Evolutionary conservation across 2,113 vertebrate genomes (phyloP).

Genomic region (Neopipo cinnamomea): DNA sequence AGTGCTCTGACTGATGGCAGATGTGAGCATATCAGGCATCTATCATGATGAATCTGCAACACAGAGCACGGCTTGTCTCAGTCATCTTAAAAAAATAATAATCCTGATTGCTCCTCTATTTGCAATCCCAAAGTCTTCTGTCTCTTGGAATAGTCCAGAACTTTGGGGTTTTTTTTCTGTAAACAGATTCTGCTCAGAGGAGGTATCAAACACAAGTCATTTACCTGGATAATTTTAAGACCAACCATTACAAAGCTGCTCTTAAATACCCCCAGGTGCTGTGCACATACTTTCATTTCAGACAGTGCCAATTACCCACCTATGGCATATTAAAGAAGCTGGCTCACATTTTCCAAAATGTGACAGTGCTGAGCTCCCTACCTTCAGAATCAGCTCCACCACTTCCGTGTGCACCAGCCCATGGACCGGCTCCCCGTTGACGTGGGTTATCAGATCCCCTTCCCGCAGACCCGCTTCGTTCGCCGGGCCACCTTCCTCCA

Average conservation of each 20-base stretch:
- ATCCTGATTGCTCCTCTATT: neutral
- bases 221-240: slow-evolving; percentile 38
- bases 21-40: slow-evolving; percentile 13
- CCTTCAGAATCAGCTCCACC: slow-evolving; percentile 97
- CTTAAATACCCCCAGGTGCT: slow-evolving; percentile 15
- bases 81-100: neutral
- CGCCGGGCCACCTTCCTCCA: slow-evolving; percentile 90
- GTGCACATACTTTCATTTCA: neutral
- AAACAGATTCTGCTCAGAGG: neutral
- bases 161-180: neutral
- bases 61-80: neutral
- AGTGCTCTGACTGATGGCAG: slow-evolving; percentile 23
- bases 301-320: neutral
- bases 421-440: slow-evolving; percentile 94
- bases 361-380: slow-evolving; percentile 20
- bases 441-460: slow-evolving; percentile 95
- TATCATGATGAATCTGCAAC: neutral
- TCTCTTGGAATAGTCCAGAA: neutral
- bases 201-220: neutral
- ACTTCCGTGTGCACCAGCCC: slow-evolving; percentile 97
- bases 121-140: neutral
- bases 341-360: neutral
- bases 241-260: slow-evolving; percentile 8
- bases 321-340: neutral
- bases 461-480: slow-evolving; percentile 89